A percentile compares a stretch with the other conserved stretches of the same genome.
These are phyloP conservation scores for Aspidiotus destructor DNA, from an alignment of 2,888 invertebrate genomes.

Conservation along the genomic window DNA sequence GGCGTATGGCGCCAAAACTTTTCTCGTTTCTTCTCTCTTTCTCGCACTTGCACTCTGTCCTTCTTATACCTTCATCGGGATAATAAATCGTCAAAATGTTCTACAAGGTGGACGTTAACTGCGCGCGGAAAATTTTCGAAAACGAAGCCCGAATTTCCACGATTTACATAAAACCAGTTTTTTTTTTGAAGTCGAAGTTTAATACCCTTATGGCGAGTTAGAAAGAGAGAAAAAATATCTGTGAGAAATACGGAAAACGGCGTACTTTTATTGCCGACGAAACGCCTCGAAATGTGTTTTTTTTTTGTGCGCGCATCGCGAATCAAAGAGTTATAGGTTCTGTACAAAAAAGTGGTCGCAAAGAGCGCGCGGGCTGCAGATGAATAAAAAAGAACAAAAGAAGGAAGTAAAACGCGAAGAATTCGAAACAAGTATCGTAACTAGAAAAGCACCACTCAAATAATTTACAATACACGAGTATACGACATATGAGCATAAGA, in stretches of 20 bases:
- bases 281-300: neutral
- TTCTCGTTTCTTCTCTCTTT: neutral
- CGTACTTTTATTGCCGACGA: conserved; percentile 2
- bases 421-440: conserved; percentile 31
- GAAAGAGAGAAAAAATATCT: neutral
- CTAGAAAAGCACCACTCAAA: conserved; percentile 24
- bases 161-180: neutral
- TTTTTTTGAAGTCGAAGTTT: neutral
- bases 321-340: neutral
- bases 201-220: neutral
- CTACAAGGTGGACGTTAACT: neutral
- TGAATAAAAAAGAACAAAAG: conserved; percentile 26
- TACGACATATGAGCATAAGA: neutral
- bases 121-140: neutral
- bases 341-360: neutral
- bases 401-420: conserved; percentile 29
- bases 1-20: neutral
- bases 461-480: conserved; percentile 9
- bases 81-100: neutral
- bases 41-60: neutral
- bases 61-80: neutral
- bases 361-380: neutral
- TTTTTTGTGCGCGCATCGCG: neutral
- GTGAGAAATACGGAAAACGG: neutral
- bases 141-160: neutral